Base-by-base conservation (phyloP, 2,797 vertebrate genomes). In the Pantherophis vulpinus region DNA sequence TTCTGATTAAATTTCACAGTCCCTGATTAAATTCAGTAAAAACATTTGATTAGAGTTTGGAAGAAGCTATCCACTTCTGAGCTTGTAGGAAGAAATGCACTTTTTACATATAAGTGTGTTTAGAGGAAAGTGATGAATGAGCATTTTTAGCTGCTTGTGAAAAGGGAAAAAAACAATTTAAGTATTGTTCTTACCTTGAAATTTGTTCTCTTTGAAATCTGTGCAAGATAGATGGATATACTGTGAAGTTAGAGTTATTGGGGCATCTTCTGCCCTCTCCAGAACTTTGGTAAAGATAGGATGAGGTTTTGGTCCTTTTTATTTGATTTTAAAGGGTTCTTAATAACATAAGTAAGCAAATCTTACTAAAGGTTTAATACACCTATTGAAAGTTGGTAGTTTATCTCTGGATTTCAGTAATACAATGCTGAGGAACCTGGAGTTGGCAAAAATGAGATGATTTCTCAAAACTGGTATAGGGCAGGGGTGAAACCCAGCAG, bases 1-100 rank as follows among this genome's bases (percentile, higher is more conserved):
- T 90, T 86, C 47, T 91, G n/a, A 56, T 90, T 91, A 91, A 79
- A 37, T 74, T 96, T 92, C 89, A 93, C 29, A 56, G 27, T 29
- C 16, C 14, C 86, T 86, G 66, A 88, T 32, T 92, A 93, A 55
- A 32, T 92, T 92, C 47, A 70, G 51, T 93, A 20, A 59, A 88
- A 92, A 95, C 7, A 66, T 29, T 37, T 66, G 32, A 25, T 74
- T 88, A 18, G n/a, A 25, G 14, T 92, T 92, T 90, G n/a, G 37
- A 2, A 20, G 25, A 59, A 59, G 32, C 32, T 87, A 27, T 37
- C 4, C 59, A 58, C 25, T 2, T 51, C 14, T 16, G 42, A 47
- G 66, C 29, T 88, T 56, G 27, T 37, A 51, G 90, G 42, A 90
- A 37, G 14, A 86, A 42, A 55, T 29, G 1, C 16, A 42, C 6